These are phyloP conservation scores for Pseudopipra pipra DNA, from an alignment of 2,113 vertebrate genomes.

Conservation along the genomic window DNA sequence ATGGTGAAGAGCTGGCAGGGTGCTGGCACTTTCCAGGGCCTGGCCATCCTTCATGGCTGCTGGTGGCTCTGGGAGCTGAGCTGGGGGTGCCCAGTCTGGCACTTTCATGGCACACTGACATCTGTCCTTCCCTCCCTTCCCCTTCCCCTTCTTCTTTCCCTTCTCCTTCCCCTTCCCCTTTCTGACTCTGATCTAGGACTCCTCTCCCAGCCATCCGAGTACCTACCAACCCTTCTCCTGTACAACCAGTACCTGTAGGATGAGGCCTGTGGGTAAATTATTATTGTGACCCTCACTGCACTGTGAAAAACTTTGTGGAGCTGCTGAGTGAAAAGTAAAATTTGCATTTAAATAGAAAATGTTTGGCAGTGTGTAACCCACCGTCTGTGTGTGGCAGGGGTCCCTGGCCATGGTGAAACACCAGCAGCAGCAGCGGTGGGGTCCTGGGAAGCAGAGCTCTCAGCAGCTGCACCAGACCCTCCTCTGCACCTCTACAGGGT, in stretches of 20 bases:
- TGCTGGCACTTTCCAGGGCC: neutral
- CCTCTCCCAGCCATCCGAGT: neutral
- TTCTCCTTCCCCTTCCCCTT: neutral
- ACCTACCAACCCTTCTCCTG: conserved; percentile 39
- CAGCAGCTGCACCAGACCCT: neutral
- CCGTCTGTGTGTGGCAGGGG: neutral
- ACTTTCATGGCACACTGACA: rapidly evolving
- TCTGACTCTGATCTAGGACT: neutral
- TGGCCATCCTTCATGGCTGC: neutral
- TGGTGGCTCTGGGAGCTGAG: neutral
- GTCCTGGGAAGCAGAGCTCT: neutral
- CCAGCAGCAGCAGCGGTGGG: rapidly evolving
- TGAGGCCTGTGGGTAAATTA: conserved; percentile 75
- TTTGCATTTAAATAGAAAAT: conserved; percentile 82
- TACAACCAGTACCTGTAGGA: conserved; percentile 67
- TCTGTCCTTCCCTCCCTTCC: neutral
- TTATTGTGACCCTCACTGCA: conserved; percentile 71
- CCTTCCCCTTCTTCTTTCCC: neutral
- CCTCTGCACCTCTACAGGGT: neutral
- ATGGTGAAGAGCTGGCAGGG: neutral
- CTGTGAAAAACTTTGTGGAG: conserved; percentile 70
- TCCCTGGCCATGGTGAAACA: neutral
- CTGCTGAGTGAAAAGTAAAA: conserved; percentile 80
- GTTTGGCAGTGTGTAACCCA: conserved; percentile 5
- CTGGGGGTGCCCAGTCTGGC: neutral